Conservation (phyloP, 2,113 vertebrate species). For the Acrocephalus kingi region DNA sequence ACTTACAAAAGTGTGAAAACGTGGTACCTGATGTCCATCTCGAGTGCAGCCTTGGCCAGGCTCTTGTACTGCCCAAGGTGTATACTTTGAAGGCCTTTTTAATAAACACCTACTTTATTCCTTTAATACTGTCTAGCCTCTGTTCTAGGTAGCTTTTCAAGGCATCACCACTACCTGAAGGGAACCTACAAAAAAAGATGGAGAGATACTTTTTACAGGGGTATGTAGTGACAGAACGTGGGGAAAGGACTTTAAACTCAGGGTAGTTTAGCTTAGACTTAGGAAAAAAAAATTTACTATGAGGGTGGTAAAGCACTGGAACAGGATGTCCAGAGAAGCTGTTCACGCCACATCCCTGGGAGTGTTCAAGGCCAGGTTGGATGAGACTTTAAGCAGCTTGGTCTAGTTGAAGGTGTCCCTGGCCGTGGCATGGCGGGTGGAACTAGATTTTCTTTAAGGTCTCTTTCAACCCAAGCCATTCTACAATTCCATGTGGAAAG, state of each 20-base stretch:
- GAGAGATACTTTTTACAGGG: not conserved
- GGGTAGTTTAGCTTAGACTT: not conserved
- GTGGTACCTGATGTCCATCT: not conserved
- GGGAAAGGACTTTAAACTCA: not conserved
- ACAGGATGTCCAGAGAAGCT: not conserved
- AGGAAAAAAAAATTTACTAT: not conserved
- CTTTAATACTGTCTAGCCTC: not conserved
- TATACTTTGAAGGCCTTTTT: not conserved
- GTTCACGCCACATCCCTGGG: not conserved
- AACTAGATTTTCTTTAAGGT: not conserved
- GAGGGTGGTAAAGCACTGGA: not conserved
- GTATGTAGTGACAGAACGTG: not conserved
- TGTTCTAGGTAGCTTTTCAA: not conserved
- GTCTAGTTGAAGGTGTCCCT: not conserved
- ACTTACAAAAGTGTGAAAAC: not conserved
- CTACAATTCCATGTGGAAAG: not conserved
- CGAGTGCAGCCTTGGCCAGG: not conserved
- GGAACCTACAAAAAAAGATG: not conserved
- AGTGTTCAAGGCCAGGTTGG: not conserved
- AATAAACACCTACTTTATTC: not conserved
- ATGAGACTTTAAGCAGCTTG: not conserved
- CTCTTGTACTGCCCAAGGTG: not conserved
- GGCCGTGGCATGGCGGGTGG: too few relatives aligned
- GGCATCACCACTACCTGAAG: not conserved
- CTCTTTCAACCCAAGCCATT: not conserved